Percentiles rank a stretch among this genome's conserved stretches.
These are phyloP conservation scores for Sphinx pinastri DNA, from an alignment of 2,888 invertebrate species.

Conservation along the genomic window DNA sequence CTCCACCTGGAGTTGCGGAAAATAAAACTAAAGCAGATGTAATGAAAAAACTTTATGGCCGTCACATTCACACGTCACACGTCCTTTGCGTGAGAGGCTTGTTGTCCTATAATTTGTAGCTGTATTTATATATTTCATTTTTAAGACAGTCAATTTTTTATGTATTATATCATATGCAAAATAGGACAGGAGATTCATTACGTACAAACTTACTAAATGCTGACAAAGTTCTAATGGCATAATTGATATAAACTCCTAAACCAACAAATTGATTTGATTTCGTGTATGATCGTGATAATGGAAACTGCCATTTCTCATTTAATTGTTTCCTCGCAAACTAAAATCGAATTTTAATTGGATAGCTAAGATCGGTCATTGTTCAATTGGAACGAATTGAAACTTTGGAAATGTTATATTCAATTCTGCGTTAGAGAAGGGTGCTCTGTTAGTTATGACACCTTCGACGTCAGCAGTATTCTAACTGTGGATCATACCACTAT, in stretches of 20 bases:
- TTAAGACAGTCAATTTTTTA: not conserved
- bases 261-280: conserved; percentile 34
- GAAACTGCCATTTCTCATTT: conserved; percentile 47
- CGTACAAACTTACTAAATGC: not conserved
- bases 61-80: not conserved
- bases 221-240: conserved; percentile 15
- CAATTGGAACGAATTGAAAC: conserved; percentile 44
- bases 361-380: conserved; percentile 49
- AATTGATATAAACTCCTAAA: conserved; percentile 30
- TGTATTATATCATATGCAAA: not conserved
- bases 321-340: conserved; percentile 52
- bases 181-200: not conserved
- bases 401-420: conserved; percentile 17
- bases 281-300: conserved; percentile 31
- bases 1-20: too few relatives aligned
- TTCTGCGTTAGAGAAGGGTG: not conserved
- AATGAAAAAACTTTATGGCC: too few relatives aligned
- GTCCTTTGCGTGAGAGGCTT: not conserved
- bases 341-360: conserved; percentile 56
- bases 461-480: not conserved
- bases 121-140: not conserved
- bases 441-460: conserved; percentile 18
- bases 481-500: not conserved
- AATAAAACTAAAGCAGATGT: too few relatives aligned
- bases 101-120: not conserved